Conservation (phyloP, 2,888 invertebrate genomes). For the Aphodius sticticus region DNA sequence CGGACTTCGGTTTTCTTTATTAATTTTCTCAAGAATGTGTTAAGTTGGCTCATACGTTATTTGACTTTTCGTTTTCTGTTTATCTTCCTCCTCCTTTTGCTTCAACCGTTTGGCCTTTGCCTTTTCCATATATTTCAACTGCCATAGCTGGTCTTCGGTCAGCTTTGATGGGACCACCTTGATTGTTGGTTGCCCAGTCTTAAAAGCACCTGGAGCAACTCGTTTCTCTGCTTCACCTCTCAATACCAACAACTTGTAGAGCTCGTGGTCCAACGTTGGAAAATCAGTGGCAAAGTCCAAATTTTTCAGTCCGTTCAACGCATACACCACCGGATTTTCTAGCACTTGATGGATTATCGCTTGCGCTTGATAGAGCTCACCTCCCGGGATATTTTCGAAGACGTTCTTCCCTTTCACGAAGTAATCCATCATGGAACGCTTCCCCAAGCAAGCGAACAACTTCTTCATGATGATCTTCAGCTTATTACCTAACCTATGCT, state of each 20-base stretch:
- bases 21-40: too few relatives aligned
- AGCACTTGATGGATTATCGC: slow-evolving; percentile 72
- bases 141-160: slow-evolving; percentile 41
- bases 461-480: slow-evolving; percentile 69
- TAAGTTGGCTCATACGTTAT: too few relatives aligned
- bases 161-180: slow-evolving; percentile 40
- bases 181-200: slow-evolving; percentile 31
- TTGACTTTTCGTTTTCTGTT: slow-evolving; percentile 39
- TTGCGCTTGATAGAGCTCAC: slow-evolving; percentile 70
- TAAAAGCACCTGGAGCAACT: slow-evolving; percentile 18
- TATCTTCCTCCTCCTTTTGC: slow-evolving; percentile 15
- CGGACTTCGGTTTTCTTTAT: too few relatives aligned
- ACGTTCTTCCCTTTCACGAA: slow-evolving; percentile 76
- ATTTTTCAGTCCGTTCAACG: slow-evolving; percentile 74
- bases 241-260: slow-evolving; percentile 47
- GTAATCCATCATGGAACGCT: slow-evolving; percentile 72
- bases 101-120: background rate
- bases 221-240: slow-evolving; percentile 20
- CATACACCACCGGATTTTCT: slow-evolving; percentile 76
- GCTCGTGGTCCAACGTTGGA: slow-evolving; percentile 67
- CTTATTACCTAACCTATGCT: slow-evolving; percentile 75
- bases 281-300: slow-evolving; percentile 69
- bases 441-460: slow-evolving; percentile 70
- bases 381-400: slow-evolving; percentile 73
- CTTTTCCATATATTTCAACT: slow-evolving; percentile 39